Conservation (phyloP, 2,113 vertebrate genomes). For the Cisticola juncidis region DNA sequence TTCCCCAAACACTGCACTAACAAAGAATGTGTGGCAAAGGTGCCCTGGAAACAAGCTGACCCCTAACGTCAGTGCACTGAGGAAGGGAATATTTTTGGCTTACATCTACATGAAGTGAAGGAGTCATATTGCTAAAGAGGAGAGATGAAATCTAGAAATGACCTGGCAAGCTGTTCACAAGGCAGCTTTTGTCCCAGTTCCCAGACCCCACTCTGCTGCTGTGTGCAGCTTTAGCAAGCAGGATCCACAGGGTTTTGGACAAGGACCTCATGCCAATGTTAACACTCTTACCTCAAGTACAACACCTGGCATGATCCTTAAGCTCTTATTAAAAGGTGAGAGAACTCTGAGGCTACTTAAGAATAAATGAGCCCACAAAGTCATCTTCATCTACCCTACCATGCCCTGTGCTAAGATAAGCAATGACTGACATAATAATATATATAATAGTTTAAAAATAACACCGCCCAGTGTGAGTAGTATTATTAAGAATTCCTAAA, state of each 20-base stretch:
- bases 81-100: slow-evolving; percentile 14
- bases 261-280: background rate
- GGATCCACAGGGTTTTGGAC: background rate
- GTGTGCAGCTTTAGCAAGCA: background rate
- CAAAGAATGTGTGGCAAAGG: background rate
- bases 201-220: background rate
- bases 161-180: background rate
- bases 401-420: background rate
- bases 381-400: background rate
- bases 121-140: slow-evolving; percentile 8
- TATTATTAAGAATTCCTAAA: background rate
- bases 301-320: slow-evolving; percentile 7
- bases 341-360: background rate
- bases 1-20: background rate
- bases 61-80: background rate
- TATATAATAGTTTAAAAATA: background rate
- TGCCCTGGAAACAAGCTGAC: background rate
- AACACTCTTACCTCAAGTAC: slow-evolving; percentile 34
- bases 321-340: slow-evolving; percentile 18
- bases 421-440: background rate
- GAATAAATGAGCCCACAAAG: slow-evolving; percentile 1
- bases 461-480: background rate
- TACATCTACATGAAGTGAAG: background rate
- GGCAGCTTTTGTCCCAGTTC: background rate
- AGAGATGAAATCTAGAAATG: slow-evolving; percentile 43